phyloP scores from a whole-genome alignment of 1,140 invertebrate genomes.

The Caenorhabditis inopinata region DNA sequence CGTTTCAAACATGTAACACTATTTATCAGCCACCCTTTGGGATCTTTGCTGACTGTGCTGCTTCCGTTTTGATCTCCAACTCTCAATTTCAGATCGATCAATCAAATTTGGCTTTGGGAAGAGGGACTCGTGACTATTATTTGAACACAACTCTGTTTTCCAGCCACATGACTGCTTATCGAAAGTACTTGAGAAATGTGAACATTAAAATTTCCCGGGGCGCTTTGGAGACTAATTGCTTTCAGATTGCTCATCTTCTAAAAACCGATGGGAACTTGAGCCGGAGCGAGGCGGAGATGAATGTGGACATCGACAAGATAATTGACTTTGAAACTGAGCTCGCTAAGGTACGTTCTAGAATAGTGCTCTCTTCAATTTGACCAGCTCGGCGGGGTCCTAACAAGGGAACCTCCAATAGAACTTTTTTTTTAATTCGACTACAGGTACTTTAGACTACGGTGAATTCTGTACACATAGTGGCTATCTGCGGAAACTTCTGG shows the following conservation, averaged over 20 bases:
- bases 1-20: too few relatives aligned
- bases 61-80: too few relatives aligned
- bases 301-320: slow-evolving; percentile 42
- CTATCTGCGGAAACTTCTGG: too few relatives aligned
- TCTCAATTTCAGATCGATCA: slow-evolving; percentile 45
- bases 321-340: slow-evolving; percentile 52
- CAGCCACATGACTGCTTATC: slow-evolving; percentile 49
- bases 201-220: not conserved
- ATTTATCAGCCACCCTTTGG: too few relatives aligned
- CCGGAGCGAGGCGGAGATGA: slow-evolving; percentile 6
- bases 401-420: too few relatives aligned
- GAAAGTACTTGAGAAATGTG: slow-evolving; percentile 45
- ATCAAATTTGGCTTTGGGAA: slow-evolving; percentile 45
- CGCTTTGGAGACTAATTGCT: too few relatives aligned
- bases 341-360: slow-evolving; percentile 48
- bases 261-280: slow-evolving; percentile 1
- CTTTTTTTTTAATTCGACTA: too few relatives aligned
- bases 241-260: slow-evolving; percentile 35
- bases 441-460: too few relatives aligned
- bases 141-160: slow-evolving; percentile 50
- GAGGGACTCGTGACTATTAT: slow-evolving; percentile 51
- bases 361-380: too few relatives aligned
- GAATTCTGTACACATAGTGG: too few relatives aligned
- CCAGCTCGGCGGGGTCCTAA: too few relatives aligned
- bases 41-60: too few relatives aligned